Percentiles rank a stretch among this genome's conserved stretches.
These are phyloP conservation scores for Drosophila eohydei DNA, from an alignment of 2,888 invertebrate genomes.

Conservation along the genomic window DNA sequence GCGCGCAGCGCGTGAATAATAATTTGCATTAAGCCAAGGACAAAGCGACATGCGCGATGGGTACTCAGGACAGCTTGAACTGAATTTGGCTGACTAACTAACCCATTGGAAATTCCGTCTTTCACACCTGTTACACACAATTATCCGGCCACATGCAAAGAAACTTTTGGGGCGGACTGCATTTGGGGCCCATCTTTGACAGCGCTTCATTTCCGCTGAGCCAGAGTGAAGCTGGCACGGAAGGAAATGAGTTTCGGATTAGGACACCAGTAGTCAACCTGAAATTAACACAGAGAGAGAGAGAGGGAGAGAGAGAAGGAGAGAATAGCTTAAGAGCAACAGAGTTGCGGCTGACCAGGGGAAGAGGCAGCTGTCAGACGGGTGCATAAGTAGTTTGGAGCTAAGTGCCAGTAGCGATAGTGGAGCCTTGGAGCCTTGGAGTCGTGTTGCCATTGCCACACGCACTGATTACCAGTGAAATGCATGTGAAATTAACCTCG, in stretches of 20 bases:
- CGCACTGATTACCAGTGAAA: constrained; percentile 79
- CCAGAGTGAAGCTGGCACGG: constrained; percentile 67
- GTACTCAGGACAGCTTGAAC: constrained; percentile 42
- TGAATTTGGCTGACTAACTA: constrained; percentile 59
- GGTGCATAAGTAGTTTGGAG: constrained; percentile 69
- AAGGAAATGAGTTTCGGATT: constrained; percentile 83
- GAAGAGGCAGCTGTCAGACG: constrained; percentile 32
- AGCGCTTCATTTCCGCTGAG: constrained; percentile 73
- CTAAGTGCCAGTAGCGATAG: constrained; percentile 63
- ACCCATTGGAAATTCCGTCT: constrained; percentile 76
- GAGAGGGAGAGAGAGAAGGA: background rate
- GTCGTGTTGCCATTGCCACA: constrained; percentile 52
- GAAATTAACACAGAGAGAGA: background rate
- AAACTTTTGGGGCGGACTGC: constrained; percentile 65
- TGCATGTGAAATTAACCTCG: constrained; percentile 80
- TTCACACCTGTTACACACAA: constrained; percentile 80
- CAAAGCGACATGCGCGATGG: background rate
- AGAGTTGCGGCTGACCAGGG: constrained; percentile 30
- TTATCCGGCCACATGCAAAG: constrained; percentile 73
- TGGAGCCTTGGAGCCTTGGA: constrained; percentile 26
- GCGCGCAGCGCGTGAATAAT: constrained; percentile 65
- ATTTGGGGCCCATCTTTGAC: constrained; percentile 61
- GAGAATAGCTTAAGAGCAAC: background rate
- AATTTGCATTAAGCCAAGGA: constrained; percentile 58
- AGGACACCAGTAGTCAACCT: constrained; percentile 70